phyloP scores from a whole-genome alignment of 2,888 invertebrate genomes.

The Diadegma fenestrale region DNA sequence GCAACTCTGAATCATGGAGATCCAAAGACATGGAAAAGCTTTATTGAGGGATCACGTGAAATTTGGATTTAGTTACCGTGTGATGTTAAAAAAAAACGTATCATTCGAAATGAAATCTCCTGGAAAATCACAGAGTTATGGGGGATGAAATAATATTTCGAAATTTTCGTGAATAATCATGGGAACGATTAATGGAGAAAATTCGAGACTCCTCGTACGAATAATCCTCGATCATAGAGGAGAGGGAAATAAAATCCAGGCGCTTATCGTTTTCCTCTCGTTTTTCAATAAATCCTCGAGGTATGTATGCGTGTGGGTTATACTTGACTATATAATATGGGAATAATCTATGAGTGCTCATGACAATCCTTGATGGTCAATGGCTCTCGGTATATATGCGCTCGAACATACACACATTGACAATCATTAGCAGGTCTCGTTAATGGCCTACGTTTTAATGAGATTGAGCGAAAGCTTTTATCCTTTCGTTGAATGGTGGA shows the following conservation, averaged over 20 bases:
- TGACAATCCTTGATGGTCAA: constrained; percentile 53
- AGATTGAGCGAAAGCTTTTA: constrained; percentile 73
- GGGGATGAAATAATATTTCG: constrained; percentile 27
- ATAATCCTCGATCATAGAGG: constrained; percentile 36
- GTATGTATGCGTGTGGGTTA: constrained; percentile 6
- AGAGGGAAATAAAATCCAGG: constrained; percentile 60
- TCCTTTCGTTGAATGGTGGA: constrained; percentile 76
- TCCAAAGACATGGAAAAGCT: background rate
- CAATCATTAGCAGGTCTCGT: constrained; percentile 77
- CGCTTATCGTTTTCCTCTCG: constrained; percentile 49
- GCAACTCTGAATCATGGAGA: constrained; percentile 18
- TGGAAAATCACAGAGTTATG: background rate
- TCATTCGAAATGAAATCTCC: background rate
- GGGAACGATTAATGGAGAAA: constrained; percentile 31
- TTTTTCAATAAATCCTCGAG: constrained; percentile 28
- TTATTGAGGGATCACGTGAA: background rate
- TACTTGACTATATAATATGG: constrained; percentile 36
- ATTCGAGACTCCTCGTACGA: constrained; percentile 61
- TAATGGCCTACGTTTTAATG: constrained; percentile 79
- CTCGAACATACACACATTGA: constrained; percentile 47
- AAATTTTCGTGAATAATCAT: constrained; percentile 35
- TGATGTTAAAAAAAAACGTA: background rate
- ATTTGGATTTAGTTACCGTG: background rate
- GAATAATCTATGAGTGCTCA: constrained; percentile 59
- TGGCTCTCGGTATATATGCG: constrained; percentile 43